These are phyloP conservation scores for Lithophane ornitopus DNA, from an alignment of 2,888 invertebrate genomes.

Conservation along the genomic window DNA sequence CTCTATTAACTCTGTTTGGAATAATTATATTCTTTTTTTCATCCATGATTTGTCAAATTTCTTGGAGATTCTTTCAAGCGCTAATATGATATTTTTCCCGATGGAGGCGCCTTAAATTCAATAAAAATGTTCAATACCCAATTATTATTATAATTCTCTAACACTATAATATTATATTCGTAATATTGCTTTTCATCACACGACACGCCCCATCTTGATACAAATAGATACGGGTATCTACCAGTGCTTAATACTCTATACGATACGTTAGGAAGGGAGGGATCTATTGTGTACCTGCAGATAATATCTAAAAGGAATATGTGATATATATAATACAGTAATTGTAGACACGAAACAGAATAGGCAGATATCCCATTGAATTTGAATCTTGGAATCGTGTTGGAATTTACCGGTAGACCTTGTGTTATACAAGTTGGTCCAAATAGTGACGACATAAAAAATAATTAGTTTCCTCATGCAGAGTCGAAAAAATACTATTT, in stretches of 20 bases:
- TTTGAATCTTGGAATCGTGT: constrained; percentile 9
- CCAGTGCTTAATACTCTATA: constrained; percentile 46
- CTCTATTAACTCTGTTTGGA: background rate
- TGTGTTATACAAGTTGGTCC: too few relatives aligned
- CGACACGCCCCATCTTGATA: constrained; percentile 17
- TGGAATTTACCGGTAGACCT: constrained; percentile 18
- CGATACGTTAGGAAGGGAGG: constrained; percentile 45
- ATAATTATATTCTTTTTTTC: constrained; percentile 1
- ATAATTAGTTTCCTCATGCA: too few relatives aligned
- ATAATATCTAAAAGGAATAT: constrained; percentile 58
- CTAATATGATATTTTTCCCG: background rate
- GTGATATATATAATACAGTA: constrained; percentile 23
- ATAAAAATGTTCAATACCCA: background rate
- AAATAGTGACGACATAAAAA: too few relatives aligned
- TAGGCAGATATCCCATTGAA: constrained; percentile 31
- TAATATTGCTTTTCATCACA: constrained; percentile 29
- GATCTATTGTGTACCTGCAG: constrained; percentile 47
- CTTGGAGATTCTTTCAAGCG: background rate
- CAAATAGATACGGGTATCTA: constrained; percentile 27
- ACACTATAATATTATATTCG: background rate
- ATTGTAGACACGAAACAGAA: constrained; percentile 47
- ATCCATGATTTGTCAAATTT: background rate
- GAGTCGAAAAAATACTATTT: too few relatives aligned
- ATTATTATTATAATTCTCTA: background rate
- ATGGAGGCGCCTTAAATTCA: background rate